Base-by-base conservation (phyloP, 2,888 invertebrate species). In the Drosophila percnosoma region DNA sequence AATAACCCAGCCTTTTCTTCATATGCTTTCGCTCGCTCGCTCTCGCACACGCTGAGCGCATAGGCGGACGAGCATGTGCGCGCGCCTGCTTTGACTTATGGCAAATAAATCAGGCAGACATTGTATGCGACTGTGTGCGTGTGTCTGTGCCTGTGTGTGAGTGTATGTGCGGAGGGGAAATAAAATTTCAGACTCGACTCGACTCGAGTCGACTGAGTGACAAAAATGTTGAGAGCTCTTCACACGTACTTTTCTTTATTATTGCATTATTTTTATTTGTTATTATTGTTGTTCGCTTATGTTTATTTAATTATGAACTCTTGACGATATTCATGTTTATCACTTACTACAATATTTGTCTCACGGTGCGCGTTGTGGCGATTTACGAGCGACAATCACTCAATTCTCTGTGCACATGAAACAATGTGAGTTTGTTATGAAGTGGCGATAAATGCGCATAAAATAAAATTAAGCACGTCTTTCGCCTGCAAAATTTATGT, bases 1-100 rank as follows among this genome's bases (percentile, higher is more conserved):
- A 92, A 92, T 92, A 92, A 92, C 92, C 92, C 92, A 92, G 90
- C 92, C 92, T 92, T 91, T 90, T 91, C 84, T 88, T 86, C 80
- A 72, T 82, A 67, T 68, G 62, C 75, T 49, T 57, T 45, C 75
- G 52, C 58, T 40, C 62, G 65, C 82, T 68, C 75, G 62, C 75
- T 75, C 83, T 74, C 49, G 63, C 78, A 42, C 70, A 51, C 66
- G 42, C 61, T 21, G 55, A 57, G 67, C 74, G 58, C 51, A 54
- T 63, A 52, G 60, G 61, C 55, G 67, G 49, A 59, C 64, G 73
- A 59, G 71, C 82, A 78, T 80, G 72, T 80, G 83, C 78, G 80
- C 78, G 80, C 73, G 82, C 86, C 89, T 85, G 89, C 80, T 87
- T 87, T 89, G 89, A 87, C 87, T 87, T 82, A 89, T 89, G 88